Conservation (phyloP, 2,113 vertebrate species). For the Zapornia atra region DNA sequence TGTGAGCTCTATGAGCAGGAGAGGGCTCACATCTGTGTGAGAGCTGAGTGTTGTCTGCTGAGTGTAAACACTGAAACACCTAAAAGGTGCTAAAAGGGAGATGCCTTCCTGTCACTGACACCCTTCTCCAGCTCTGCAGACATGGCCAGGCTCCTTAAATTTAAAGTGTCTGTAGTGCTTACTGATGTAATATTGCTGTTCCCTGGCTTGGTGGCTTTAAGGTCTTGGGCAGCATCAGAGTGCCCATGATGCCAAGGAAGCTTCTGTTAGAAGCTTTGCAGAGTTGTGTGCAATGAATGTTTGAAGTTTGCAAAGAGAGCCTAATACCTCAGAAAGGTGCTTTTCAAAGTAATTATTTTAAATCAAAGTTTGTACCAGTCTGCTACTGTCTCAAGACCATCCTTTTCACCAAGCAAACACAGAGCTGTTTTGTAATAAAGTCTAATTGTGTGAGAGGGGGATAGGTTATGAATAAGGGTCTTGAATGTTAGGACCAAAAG, state of each 20-base stretch:
- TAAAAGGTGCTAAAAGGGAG: background rate
- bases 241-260: background rate
- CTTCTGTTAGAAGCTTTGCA: background rate
- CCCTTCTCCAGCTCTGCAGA: background rate
- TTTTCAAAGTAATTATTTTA: background rate
- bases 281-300: background rate
- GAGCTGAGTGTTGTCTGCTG: fast-evolving
- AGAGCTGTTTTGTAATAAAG: background rate
- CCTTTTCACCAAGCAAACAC: background rate
- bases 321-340: background rate
- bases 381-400: background rate
- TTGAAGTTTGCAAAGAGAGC: background rate
- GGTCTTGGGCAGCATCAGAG: background rate
- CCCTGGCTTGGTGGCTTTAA: background rate
- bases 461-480: background rate
- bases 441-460: background rate
- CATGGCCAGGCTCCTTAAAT: background rate
- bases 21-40: background rate
- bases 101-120: background rate
- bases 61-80: fast-evolving
- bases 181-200: background rate
- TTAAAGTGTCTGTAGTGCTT: background rate
- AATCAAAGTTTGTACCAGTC: background rate
- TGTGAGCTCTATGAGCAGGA: background rate
- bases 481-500: background rate